Conservation (phyloP, 2,113 vertebrate genomes). For the Hippocampus abdominalis region DNA sequence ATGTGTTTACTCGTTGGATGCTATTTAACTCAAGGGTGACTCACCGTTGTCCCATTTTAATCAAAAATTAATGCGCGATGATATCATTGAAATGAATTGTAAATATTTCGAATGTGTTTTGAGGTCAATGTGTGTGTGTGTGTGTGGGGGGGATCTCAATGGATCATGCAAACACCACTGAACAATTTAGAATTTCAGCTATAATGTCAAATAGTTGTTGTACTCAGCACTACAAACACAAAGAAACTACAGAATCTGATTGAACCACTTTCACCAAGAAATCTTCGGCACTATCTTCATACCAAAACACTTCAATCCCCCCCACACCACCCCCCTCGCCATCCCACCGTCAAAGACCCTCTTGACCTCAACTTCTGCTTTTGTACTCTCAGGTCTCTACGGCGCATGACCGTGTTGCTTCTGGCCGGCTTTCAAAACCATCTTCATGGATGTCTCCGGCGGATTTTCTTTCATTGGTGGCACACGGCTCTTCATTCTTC, state of each 20-base stretch:
- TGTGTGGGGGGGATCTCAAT: no score
- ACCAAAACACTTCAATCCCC: not conserved
- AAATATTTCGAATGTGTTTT: no score
- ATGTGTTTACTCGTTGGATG: slow-evolving; percentile 53
- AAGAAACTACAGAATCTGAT: no score
- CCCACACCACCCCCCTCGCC: no score
- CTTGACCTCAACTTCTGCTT: slow-evolving; percentile 57
- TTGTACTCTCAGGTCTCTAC: slow-evolving; percentile 64
- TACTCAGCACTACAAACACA: no score
- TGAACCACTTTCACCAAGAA: not conserved
- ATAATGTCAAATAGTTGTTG: no score
- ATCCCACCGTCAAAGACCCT: slow-evolving; percentile 70
- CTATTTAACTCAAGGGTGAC: slow-evolving; percentile 38
- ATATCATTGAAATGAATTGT: not conserved
- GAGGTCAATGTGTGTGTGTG: no score
- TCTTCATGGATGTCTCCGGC: slow-evolving; percentile 81
- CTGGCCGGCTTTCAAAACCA: slow-evolving; percentile 73
- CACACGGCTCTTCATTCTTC: slow-evolving; percentile 19
- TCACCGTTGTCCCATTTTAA: slow-evolving; percentile 7
- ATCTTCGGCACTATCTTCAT: not conserved
- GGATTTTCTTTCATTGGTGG: slow-evolving; percentile 51
- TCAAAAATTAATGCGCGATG: not conserved
- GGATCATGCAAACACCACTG: no score
- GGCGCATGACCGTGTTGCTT: slow-evolving; percentile 47
- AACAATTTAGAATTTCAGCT: no score